Percentiles rank a stretch among this genome's conserved stretches.
These are phyloP conservation scores for Dasypus novemcinctus DNA, from an alignment of 2,113 vertebrate genomes.

Conservation along the genomic window DNA sequence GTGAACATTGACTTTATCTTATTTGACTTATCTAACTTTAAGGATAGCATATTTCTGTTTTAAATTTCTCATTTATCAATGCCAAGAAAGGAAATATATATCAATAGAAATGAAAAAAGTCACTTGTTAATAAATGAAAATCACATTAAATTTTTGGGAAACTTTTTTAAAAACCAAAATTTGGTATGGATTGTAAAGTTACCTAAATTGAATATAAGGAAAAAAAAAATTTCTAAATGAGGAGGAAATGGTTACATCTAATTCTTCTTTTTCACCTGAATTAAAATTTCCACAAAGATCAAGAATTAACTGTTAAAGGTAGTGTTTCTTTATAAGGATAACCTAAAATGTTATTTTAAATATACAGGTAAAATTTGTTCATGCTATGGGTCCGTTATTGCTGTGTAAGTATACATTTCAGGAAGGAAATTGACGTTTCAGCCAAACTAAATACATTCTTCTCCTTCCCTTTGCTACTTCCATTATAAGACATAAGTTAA, in stretches of 20 bases:
- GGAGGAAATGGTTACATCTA: background rate
- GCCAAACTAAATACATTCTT: slow-evolving; percentile 56
- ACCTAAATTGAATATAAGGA: background rate
- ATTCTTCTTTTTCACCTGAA: background rate
- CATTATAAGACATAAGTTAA: slow-evolving; percentile 40
- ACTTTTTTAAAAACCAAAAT: background rate
- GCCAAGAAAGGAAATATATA: background rate
- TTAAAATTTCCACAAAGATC: slow-evolving; percentile 8
- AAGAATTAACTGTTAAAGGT: slow-evolving; percentile 15
- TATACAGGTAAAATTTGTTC: slow-evolving; percentile 48
- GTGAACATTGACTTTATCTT: background rate
- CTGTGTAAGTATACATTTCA: slow-evolving; percentile 25
- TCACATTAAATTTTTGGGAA: background rate
- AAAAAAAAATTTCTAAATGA: slow-evolving; percentile 37
- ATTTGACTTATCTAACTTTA: slow-evolving; percentile 7
- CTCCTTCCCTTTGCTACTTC: slow-evolving; percentile 18
- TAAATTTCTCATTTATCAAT: background rate
- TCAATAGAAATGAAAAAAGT: background rate
- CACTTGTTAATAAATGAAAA: background rate
- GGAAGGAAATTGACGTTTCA: slow-evolving; percentile 41
- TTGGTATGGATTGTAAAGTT: slow-evolving; percentile 2
- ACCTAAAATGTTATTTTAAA: slow-evolving; percentile 66
- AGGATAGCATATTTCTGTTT: background rate
- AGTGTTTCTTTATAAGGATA: slow-evolving; percentile 46
- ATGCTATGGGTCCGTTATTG: background rate